These are phyloP conservation scores for Drosophila athabasca DNA, from an alignment of 1,140 invertebrate species.

Conservation along the genomic window DNA sequence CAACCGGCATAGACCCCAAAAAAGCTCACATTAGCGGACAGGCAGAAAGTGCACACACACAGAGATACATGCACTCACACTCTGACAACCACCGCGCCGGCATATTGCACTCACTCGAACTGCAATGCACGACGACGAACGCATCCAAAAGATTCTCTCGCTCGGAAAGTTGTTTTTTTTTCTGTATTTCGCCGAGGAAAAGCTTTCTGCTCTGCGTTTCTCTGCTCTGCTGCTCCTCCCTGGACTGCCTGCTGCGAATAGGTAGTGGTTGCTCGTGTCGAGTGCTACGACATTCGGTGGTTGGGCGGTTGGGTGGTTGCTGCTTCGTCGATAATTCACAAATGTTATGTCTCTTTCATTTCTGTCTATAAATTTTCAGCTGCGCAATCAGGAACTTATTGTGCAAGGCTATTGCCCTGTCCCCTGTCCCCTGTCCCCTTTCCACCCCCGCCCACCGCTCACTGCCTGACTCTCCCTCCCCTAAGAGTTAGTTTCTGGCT, in stretches of 20 bases:
- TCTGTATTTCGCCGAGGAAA: slow-evolving; percentile 23
- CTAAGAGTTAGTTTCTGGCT: too few species aligned
- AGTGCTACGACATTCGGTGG: too few species aligned
- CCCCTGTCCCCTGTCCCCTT: too few species aligned
- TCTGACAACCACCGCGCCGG: slow-evolving; percentile 13
- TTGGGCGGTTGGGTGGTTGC: slow-evolving; percentile 50
- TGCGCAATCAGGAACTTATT: slow-evolving; percentile 74
- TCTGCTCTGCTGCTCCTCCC: slow-evolving; percentile 13
- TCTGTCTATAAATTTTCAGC: slow-evolving; percentile 28
- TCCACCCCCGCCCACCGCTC: too few species aligned
- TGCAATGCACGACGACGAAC: slow-evolving; percentile 29
- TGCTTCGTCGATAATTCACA: slow-evolving; percentile 7
- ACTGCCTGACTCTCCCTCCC: too few species aligned
- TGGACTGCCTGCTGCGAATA: slow-evolving; percentile 2
- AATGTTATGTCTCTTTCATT: slow-evolving; percentile 11
- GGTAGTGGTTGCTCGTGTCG: slow-evolving; percentile 42
- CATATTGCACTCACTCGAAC: slow-evolving; percentile 52
- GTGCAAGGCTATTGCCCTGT: slow-evolving; percentile 55
- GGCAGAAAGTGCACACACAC: slow-evolving; percentile 23
- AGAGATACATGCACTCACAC: slow-evolving; percentile 16
- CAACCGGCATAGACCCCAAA: slow-evolving; percentile 61
- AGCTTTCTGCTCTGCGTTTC: slow-evolving; percentile 21
- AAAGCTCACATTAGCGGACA: slow-evolving; percentile 43
- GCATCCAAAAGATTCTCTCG: slow-evolving; percentile 36
- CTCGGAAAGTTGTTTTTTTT: slow-evolving; percentile 51